Evolutionary conservation across 2,888 invertebrate species (phyloP).

Genomic region (Linyphia triangularis): DNA sequence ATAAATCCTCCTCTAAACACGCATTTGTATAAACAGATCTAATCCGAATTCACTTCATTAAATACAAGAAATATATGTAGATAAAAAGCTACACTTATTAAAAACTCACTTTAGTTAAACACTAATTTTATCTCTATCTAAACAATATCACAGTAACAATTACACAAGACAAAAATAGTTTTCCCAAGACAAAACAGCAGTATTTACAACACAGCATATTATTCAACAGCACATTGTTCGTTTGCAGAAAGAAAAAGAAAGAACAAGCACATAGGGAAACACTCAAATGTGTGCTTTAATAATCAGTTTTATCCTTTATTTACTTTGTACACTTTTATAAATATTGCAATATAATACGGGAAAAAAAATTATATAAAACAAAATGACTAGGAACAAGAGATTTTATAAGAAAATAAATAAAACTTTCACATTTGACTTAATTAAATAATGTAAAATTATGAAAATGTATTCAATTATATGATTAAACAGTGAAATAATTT

Average conservation of each 20-base stretch:
- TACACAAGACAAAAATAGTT: conserved; percentile 1
- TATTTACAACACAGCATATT: neutral
- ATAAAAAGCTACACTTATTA: neutral
- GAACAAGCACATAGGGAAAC: neutral
- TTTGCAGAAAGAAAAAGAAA: neutral
- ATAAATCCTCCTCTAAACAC: neutral
- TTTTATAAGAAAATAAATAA: too few species aligned
- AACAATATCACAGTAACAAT: conserved; percentile 46
- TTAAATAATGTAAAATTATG: too few species aligned
- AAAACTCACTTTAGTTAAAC: neutral
- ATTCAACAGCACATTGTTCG: neutral
- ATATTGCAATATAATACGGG: too few species aligned
- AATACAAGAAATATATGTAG: neutral
- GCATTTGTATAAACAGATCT: conserved; percentile 1
- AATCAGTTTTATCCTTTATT: too few species aligned
- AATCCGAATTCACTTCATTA: neutral
- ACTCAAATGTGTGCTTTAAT: too few species aligned
- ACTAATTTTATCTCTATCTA: conserved; percentile 1
- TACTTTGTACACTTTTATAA: too few species aligned
- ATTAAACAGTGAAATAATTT: too few species aligned
- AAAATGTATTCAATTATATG: too few species aligned
- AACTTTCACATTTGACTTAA: too few species aligned
- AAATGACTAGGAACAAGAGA: too few species aligned
- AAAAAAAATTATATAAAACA: too few species aligned
- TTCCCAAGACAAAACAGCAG: neutral